phyloP scores from a whole-genome alignment of 2,797 vertebrate species.

The Chaetophractus vellerosus region DNA sequence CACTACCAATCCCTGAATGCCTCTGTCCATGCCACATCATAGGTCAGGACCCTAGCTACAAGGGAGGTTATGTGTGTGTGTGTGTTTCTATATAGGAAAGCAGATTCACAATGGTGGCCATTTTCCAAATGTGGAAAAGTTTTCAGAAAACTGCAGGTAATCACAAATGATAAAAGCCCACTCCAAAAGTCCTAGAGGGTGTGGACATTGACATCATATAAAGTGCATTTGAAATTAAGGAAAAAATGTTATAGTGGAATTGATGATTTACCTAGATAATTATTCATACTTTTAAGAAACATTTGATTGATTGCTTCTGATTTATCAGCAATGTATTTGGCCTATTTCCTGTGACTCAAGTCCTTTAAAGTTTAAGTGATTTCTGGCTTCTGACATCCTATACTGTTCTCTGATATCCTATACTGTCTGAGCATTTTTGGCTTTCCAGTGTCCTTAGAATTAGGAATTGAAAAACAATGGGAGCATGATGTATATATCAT shows the following conservation, averaged over 20 bases:
- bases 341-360: not conserved
- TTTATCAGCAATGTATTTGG: not conserved
- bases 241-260: not conserved
- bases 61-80: not conserved
- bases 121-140: slow-evolving; percentile 6
- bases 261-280: not conserved
- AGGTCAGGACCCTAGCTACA: not conserved
- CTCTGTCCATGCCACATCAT: not conserved
- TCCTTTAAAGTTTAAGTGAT: not conserved
- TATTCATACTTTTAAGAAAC: not conserved
- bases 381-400: not conserved
- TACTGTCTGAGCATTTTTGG: not conserved
- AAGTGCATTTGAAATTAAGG: not conserved
- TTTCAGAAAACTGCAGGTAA: not conserved
- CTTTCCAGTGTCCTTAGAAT: not conserved
- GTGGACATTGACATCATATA: not conserved
- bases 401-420: not conserved
- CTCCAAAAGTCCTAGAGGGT: not conserved
- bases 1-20: not conserved
- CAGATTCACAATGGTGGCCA: not conserved
- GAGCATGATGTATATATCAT: not conserved
- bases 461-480: not conserved
- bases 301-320: not conserved
- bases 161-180: not conserved
- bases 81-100: not conserved